A percentile compares a stretch with the other conserved stretches of the same genome.
phyloP scores from a whole-genome alignment of 2,113 vertebrate species.

The Lanius collurio region DNA sequence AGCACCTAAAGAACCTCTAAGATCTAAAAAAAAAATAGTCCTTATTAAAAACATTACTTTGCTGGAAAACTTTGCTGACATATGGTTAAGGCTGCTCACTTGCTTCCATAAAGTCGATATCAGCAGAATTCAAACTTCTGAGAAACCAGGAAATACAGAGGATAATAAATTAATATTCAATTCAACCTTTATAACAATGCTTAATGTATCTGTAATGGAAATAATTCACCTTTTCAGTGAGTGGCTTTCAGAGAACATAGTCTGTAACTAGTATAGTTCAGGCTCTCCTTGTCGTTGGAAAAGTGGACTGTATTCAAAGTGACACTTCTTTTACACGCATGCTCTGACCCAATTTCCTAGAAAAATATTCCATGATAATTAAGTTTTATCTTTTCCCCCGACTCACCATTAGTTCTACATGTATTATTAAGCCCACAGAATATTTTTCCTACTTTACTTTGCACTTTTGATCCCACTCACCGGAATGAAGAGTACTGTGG shows the following conservation, averaged over 20 bases:
- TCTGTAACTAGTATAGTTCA: neutral
- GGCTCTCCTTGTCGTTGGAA: neutral
- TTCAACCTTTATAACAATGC: neutral
- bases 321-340: neutral
- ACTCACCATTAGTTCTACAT: neutral
- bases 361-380: neutral
- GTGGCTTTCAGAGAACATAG: neutral
- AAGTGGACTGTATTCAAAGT: neutral
- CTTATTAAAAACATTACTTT: neutral
- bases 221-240: neutral
- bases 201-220: neutral
- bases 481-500: neutral
- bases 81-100: neutral
- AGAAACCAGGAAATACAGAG: neutral
- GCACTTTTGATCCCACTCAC: neutral
- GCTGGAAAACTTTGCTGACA: neutral
- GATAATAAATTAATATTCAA: neutral
- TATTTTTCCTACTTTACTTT: neutral
- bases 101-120: neutral
- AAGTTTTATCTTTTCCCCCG: neutral
- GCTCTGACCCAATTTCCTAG: neutral
- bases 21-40: neutral
- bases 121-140: neutral
- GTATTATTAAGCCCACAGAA: neutral
- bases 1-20: neutral